Percentiles rank a stretch among this genome's conserved stretches.
Conservation (phyloP, 2,113 vertebrate genomes). For the Sakesphorus luctuosus region DNA sequence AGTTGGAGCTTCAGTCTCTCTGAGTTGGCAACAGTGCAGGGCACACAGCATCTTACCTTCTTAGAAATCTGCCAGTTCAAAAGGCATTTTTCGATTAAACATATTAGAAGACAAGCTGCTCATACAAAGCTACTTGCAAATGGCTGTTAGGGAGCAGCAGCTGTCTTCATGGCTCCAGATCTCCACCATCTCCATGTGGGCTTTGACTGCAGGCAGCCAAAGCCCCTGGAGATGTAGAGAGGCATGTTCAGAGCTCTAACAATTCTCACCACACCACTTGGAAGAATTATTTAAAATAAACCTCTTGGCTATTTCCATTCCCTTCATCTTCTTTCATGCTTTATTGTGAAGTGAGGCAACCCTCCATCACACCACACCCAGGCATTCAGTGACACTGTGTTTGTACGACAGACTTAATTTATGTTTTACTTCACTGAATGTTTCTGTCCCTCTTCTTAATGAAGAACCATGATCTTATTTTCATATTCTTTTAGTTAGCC, state of each 20-base stretch:
- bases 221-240: background rate
- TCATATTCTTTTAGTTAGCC: background rate
- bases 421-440: background rate
- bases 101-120: background rate
- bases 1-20: background rate
- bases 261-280: background rate
- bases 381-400: background rate
- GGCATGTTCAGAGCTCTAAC: background rate
- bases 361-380: background rate
- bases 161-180: background rate
- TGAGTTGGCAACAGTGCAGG: background rate
- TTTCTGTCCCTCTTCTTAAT: background rate
- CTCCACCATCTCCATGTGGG: background rate
- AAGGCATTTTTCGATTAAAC: background rate
- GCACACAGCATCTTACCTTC: background rate
- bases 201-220: background rate
- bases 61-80: background rate
- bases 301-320: background rate
- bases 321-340: background rate
- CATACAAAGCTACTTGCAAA: background rate
- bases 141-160: background rate
- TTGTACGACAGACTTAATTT: background rate
- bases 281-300: background rate
- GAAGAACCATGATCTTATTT: background rate
- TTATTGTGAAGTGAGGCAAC: background rate